Evolutionary conservation across 2,888 invertebrate genomes (phyloP), one percentile per base, ranked within the genome.

Genomic region (Tenthredo distinguenda): DNA sequence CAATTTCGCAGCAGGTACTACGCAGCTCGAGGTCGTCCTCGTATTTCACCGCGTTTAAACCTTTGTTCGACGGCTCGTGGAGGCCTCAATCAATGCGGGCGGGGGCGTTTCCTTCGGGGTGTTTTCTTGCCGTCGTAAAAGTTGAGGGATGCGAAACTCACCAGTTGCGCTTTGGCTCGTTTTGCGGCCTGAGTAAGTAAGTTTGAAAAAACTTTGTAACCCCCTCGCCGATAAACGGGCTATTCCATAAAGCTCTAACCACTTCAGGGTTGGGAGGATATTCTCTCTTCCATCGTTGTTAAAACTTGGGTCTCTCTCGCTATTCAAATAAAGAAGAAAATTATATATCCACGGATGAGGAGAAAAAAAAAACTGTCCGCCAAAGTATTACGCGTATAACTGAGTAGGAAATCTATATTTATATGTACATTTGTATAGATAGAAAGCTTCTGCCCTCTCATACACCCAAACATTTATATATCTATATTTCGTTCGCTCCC

Each of bases 101-200:
- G 18, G 21, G 40, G 40, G 62, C 50, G 55, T 31, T 77, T 77
- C n/a, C 55, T 34, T 40, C 50, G 21, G 50, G 31, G 55, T 77
- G 12, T 77, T 55, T 77, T 77, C 47, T 50, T 77, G 26, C 47
- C 50, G 9, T 77, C 77, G 77, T 55, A 77, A 55, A 77, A 77
- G 55, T 77, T 77, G 9, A 34, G 50, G 31, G 10, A 55, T 40
- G 77, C 31, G 55, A 55, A 74, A 55, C 55, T 77, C 77, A 77
- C 77, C 77, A 77, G 77, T 77, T 77, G 77, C 77, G 77, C 77
- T 50, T 77, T 31, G 31, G 77, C 77, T 55, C 50, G 55, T 55
- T 31, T 55, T 34, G 15, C n/a, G 31, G 31, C 18, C 34, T 77
- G 50, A 31, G 55, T 55, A n/a, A 55, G 50, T 77, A 55, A 77